Evolutionary conservation across 2,797 vertebrate species (phyloP), one percentile per base, ranked within the genome.

Genomic region (Diplodus puntazzo): DNA sequence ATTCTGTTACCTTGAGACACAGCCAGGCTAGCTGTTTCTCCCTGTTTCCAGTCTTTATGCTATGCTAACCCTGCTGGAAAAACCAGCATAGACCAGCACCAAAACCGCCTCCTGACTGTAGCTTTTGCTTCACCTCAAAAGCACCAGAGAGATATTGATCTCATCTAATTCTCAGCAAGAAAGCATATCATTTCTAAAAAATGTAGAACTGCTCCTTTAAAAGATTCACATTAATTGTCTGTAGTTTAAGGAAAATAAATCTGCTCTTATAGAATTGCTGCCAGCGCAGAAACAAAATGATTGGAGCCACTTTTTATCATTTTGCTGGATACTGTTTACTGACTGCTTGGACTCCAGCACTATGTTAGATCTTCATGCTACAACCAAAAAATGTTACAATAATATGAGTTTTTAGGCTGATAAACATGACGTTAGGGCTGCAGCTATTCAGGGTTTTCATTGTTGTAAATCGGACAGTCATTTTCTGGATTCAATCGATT

Each of bases 251-350:
- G 13, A 67, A 69, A 11, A 11, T 0, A 6, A 16, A 69, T 25
- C 9, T 45, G 27, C 27, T 69, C 27, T 42, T 34, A 13, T 21
- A 17, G n/a, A 75, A 54, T n/a, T 11, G 34, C 25, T 42, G 1
- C 11, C 53, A 65, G 53, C 43, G 60, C 34, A 59, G 30, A 70
- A 34, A 58, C 23, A n/a, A 58, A 48, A 54, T 34, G 39, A 54
- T 11, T 53, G 14, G 20, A 27, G 61, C 61, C 18, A 21, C 34
- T 13, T 73, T 48, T 34, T 14, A 45, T 7, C 27, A 4, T 43
- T 64, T 78, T 17, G 53, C 30, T 39, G 9, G 9, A 60, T 9
- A 48, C 8, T n/a, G 21, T 61, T 67, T 27, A 27, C 27, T 58
- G 48, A 8, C 23, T 10, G 0, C 8, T 13, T 5, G 34, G 55